Base-by-base conservation (phyloP, 2,888 invertebrate species). In the Papilio demoleus region DNA sequence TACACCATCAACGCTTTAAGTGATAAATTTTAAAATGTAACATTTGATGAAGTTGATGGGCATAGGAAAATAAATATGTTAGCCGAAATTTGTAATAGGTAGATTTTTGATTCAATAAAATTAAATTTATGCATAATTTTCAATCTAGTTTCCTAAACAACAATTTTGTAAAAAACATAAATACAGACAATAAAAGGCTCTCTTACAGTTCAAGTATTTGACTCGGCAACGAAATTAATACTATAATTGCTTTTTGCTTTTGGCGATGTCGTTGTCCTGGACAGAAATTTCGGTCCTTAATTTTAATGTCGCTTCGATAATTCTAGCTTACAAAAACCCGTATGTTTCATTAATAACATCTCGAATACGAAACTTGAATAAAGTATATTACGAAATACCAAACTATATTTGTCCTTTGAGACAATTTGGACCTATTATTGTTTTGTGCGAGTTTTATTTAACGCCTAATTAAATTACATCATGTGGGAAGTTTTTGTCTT, bases 231-330 rank as follows among this genome's bases (percentile, higher is more conserved):
- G 19, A 63, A 63, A 47, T 63, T 63, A 47, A 63, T 63, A 34
- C 47, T 50, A 50, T 63, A 63, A 50, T 63, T 63, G 47, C 63
- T 63, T 63, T 63, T 50, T 45, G 63, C 47, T 47, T 47, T 47
- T 36, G 63, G 63, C 34, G 50, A 63, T 47, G 45, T 47, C 63
- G 63, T 63, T 63, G 63, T 63, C 63, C 36, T 34, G 22, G 47
- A 45, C 63, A 50, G 63, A 36, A 63, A 63, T 63, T 63, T 50
- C 22, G 14, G 22, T 47, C 63, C 22, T 24, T 63, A 34, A 63
- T 63, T 63, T 63, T 47, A 50, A 47, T 63, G 47, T n/a, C 34
- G 36, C 63, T 50, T n/a, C 36, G 22, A 63, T 50, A 63, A 63
- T 36, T 50, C 47, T 19, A 63, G 50, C 34, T 63, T 34, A 47